Conservation (phyloP, 2,888 invertebrate genomes). For the Eupithecia vulgata region DNA sequence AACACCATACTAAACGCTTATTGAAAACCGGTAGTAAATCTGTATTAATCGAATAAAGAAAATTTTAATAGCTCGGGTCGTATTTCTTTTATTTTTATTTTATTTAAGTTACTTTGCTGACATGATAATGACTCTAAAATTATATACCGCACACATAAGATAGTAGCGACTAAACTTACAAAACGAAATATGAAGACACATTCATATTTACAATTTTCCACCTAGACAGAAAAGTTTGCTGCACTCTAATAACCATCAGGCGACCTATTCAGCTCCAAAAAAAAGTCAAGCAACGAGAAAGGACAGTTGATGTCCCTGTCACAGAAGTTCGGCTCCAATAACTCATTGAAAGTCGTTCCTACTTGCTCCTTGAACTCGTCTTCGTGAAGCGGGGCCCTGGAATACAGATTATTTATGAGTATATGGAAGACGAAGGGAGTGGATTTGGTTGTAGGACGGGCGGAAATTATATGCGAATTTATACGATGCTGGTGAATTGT, state of each 20-base stretch:
- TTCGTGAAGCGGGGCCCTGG: conserved; percentile 66
- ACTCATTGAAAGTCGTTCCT: conserved; percentile 56
- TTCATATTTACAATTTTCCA: background rate
- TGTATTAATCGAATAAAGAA: background rate
- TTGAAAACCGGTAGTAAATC: background rate
- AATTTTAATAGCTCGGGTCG: background rate
- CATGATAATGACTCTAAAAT: background rate
- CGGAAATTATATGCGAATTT: conserved; percentile 9
- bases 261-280: conserved; percentile 64
- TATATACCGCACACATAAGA: background rate
- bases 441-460: conserved; percentile 14
- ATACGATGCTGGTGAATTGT: background rate
- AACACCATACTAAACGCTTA: background rate
- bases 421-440: conserved; percentile 31
- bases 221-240: background rate
- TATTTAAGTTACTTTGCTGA: background rate
- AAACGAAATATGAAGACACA: background rate
- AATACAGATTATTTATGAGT: conserved; percentile 51
- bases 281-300: conserved; percentile 62
- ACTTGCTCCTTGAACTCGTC: conserved; percentile 65
- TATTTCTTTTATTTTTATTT: background rate
- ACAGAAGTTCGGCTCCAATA: conserved; percentile 63
- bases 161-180: background rate
- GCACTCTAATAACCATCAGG: conserved; percentile 4
- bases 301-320: conserved; percentile 64